Conservation (phyloP, 2,113 vertebrate genomes). For the Ctenodactylus gundi region DNA sequence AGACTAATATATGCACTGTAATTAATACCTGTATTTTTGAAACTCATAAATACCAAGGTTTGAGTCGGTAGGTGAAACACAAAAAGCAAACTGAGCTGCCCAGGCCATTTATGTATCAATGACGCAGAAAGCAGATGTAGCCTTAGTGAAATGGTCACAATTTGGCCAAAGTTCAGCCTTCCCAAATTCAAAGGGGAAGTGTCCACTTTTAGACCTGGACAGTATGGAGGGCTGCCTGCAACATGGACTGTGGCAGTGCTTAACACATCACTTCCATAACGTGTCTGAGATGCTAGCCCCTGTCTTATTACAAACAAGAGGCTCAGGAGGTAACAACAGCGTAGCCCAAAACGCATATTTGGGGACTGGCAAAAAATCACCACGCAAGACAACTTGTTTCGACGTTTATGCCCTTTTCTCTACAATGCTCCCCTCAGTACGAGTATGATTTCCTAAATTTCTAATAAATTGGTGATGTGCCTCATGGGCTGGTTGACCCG, state of each 20-base stretch:
- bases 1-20: too few species aligned
- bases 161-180: not conserved
- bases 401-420: not conserved
- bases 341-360: not conserved
- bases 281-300: not conserved
- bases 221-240: not conserved
- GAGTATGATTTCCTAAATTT: not conserved
- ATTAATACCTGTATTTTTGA: too few species aligned
- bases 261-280: not conserved
- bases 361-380: not conserved
- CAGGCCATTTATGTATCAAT: not conserved
- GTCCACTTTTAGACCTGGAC: not conserved
- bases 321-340: not conserved
- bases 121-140: not conserved
- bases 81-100: not conserved
- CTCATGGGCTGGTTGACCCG: not conserved
- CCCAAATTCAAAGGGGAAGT: not conserved
- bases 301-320: constrained; percentile 13
- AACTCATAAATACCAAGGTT: not conserved
- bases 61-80: not conserved
- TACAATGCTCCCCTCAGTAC: not conserved
- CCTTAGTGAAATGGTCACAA: not conserved
- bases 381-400: not conserved
- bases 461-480: not conserved
- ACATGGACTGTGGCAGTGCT: not conserved